Base-by-base conservation (phyloP, 2,113 vertebrate genomes). In the Lonchura striata region DNA sequence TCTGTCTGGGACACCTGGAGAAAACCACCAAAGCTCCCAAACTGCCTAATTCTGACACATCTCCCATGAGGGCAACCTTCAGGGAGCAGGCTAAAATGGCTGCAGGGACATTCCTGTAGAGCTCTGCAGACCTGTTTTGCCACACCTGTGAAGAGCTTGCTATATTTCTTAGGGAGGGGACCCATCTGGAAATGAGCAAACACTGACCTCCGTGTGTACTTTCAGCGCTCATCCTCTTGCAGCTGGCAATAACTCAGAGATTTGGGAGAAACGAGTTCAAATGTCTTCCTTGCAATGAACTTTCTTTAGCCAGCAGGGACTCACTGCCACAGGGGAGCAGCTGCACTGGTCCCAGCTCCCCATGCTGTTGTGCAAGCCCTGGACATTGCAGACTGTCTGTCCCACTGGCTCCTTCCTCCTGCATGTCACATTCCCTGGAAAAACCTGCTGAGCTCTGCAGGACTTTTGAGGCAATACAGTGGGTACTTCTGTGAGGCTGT, bases 131-230 rank as follows among this genome's bases (percentile, higher is more conserved):
- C 5, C 23, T 92, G 18, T 49, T 65, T 69, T 30, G n/a, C 35
- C 44, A 24, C 25, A 44, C 3, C 13, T 1, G 2, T 1, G 3
- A 56, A 82, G 41, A 61, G 16, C n/a, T 87, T 68, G 49, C 7
- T 64, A 1, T 31, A 69, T 64, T 87, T 65, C 41, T 42, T 44
- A 41, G 30, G 12, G 14, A 61, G 17, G 6, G 12, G 1, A 0
- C 3, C 35, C 4, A 14, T 31, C 23, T 69, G 41, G 50, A 74
- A 82, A 53, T 0, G 4, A 69, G 9, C 4, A 35, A 84, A 10
- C 33, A 37, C 7, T 2, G 2, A 50, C 8, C 5, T 52, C 60
- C 2, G 0, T 25, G 28, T 3, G 2, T 7, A 17, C 33, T 82
- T 68, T 71, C 33, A 35, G 23, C 42, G 21, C 12, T 94, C 37